phyloP scores from a whole-genome alignment of 2,888 invertebrate genomes.

The Drosophila anomelani region DNA sequence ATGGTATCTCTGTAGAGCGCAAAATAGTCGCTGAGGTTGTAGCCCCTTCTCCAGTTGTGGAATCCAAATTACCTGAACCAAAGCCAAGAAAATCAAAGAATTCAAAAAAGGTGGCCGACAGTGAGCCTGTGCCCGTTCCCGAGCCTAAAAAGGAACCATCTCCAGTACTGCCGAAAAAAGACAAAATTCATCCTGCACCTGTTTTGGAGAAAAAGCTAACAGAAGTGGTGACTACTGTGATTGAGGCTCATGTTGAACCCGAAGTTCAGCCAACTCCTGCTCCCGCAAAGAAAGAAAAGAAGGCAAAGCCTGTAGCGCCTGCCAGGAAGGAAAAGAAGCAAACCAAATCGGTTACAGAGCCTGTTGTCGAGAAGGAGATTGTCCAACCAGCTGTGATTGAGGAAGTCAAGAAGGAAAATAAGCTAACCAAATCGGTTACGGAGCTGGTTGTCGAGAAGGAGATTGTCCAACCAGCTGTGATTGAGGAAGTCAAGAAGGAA shows the following conservation, averaged over 20 bases:
- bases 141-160: slow-evolving; percentile 20
- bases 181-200: slow-evolving; percentile 69
- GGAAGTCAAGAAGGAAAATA: too few relatives aligned
- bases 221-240: slow-evolving; percentile 24
- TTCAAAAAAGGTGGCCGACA: slow-evolving; percentile 53
- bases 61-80: slow-evolving; percentile 56
- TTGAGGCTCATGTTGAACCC: slow-evolving; percentile 12
- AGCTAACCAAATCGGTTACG: too few relatives aligned
- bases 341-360: neutral
- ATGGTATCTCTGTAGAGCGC: slow-evolving; percentile 48
- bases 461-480: neutral
- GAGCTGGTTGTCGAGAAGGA: slow-evolving; percentile 6
- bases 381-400: neutral
- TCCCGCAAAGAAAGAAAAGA: slow-evolving; percentile 17
- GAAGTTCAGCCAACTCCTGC: neutral
- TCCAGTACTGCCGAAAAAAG: slow-evolving; percentile 28
- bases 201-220: slow-evolving; percentile 14
- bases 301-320: slow-evolving; percentile 22
- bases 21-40: slow-evolving; percentile 25
- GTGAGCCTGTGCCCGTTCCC: neutral
- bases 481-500: neutral
- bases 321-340: slow-evolving; percentile 32
- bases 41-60: slow-evolving; percentile 31
- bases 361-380: slow-evolving; percentile 9
- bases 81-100: slow-evolving; percentile 65